Percentiles rank a stretch among this genome's conserved stretches.
These are phyloP conservation scores for Dicrostonyx torquatus DNA, from an alignment of 2,797 vertebrate genomes.

Conservation along the genomic window DNA sequence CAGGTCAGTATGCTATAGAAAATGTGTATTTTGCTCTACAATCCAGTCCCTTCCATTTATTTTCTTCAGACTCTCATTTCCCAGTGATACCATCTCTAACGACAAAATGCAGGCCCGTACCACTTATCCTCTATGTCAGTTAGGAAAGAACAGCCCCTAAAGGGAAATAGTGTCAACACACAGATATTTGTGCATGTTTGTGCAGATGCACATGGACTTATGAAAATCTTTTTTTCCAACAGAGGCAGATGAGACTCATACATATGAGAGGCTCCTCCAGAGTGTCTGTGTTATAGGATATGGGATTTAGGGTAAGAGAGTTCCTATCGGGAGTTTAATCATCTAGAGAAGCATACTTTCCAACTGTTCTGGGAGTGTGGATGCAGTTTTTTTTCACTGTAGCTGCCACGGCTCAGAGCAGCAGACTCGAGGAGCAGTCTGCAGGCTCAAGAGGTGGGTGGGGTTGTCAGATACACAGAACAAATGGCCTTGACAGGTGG, in stretches of 20 bases:
- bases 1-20: slow-evolving; percentile 64
- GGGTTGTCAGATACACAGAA: slow-evolving; percentile 6
- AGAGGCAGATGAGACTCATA: neutral
- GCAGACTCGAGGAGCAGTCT: neutral
- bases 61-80: slow-evolving; percentile 58
- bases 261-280: neutral
- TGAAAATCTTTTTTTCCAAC: neutral
- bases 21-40: slow-evolving; percentile 80
- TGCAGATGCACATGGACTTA: slow-evolving; percentile 23
- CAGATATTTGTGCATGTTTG: slow-evolving; percentile 29
- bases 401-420: neutral
- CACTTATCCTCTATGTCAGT: neutral
- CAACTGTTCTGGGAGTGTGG: neutral
- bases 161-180: slow-evolving; percentile 33
- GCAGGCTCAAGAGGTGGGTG: neutral
- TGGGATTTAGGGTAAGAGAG: slow-evolving; percentile 4
- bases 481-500: neutral
- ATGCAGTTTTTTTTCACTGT: neutral
- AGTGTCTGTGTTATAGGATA: neutral
- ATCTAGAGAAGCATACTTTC: neutral
- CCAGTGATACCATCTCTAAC: neutral
- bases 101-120: neutral
- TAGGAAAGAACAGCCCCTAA: slow-evolving; percentile 17
- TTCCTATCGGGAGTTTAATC: neutral
- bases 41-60: slow-evolving; percentile 62